A percentile compares a stretch with the other conserved stretches of the same genome.
These are phyloP conservation scores for Scaptomyza tumidula DNA, from an alignment of 2,888 invertebrate species.

Conservation along the genomic window DNA sequence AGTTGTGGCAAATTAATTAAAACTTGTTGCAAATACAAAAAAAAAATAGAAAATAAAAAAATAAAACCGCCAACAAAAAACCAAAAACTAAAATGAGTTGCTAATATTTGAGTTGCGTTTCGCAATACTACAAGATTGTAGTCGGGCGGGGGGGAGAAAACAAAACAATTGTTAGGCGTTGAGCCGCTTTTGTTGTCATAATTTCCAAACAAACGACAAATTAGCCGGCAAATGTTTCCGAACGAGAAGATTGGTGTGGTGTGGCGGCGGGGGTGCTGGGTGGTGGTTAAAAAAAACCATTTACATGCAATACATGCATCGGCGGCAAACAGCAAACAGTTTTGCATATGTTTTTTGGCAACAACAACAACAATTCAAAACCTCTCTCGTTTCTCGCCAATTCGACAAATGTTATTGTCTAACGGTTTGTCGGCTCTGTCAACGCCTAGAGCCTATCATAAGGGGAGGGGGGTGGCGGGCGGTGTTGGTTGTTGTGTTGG, in stretches of 20 bases:
- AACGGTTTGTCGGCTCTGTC: conserved; percentile 78
- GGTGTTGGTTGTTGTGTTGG: background rate
- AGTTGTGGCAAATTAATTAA: conserved; percentile 77
- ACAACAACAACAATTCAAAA: background rate
- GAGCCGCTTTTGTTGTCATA: conserved; percentile 67
- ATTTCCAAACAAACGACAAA: conserved; percentile 70
- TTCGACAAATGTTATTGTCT: conserved; percentile 66
- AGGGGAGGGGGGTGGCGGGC: background rate
- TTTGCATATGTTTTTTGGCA: conserved; percentile 72
- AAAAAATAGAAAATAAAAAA: no score
- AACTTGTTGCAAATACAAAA: conserved; percentile 65
- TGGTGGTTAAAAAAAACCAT: conserved; percentile 53
- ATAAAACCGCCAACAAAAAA: conserved; percentile 29
- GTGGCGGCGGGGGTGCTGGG: conserved; percentile 9
- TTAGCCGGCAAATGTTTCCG: conserved; percentile 66
- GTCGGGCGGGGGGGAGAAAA: background rate
- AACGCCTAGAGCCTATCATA: conserved; percentile 66
- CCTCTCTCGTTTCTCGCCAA: background rate
- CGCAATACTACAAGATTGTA: conserved; percentile 10
- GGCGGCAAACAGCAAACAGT: conserved; percentile 59
- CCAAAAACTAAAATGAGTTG: conserved; percentile 39
- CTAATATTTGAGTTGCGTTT: conserved; percentile 41
- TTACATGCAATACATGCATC: conserved; percentile 66
- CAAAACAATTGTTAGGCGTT: conserved; percentile 52
- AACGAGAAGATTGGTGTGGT: background rate